Evolutionary conservation across 2,888 invertebrate genomes (phyloP), one percentile per base, ranked within the genome.

Genomic region (Acrobasis suavella): DNA sequence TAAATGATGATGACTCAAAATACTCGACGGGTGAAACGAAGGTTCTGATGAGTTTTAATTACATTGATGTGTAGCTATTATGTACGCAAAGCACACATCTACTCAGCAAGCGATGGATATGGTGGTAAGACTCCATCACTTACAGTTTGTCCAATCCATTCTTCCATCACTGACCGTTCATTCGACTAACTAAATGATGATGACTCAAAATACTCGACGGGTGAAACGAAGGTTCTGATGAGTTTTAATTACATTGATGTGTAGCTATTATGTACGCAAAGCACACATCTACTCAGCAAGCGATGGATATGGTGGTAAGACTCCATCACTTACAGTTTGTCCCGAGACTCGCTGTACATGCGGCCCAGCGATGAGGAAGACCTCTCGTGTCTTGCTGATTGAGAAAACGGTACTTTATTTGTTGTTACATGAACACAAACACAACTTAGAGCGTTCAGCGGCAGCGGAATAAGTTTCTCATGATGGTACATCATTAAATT

Each of bases 251-350:
- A 49, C 49, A 58, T 58, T 46, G 58, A 49, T 2, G 46, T 6
- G 32, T 17, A 16, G 9, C 14, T n/a, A 14, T 1, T 14, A 58
- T 3, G 46, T 46, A 14, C 58, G 15, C 32, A 32, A 49, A 58
- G 49, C 46, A 12, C 17, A 17, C 38, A 38, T 61, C 49, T 66
- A 65, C 62, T 62, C 55, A 61, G 59, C 64, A 69, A 69, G 69
- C 69, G 64, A 65, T 63, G 60, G 65, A 63, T 58, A 62, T 50
- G 56, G 62, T 67, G 66, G 59, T 46, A 22, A 7, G 9, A 14
- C 50, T 16, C 49, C 52, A 52, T 64, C 74, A 90, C 91, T 91
- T 86, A 91, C 91, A 89, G 78, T 80, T 89, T 89, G 78, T 89
- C 81, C 74, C 78, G 81, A 59, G 76, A 63, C 64, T 81, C 77